A percentile compares a stretch with the other conserved stretches of the same genome.
Evolutionary conservation across 2,113 vertebrate species (phyloP).

Genomic region (Sminthopsis crassicaudata): DNA sequence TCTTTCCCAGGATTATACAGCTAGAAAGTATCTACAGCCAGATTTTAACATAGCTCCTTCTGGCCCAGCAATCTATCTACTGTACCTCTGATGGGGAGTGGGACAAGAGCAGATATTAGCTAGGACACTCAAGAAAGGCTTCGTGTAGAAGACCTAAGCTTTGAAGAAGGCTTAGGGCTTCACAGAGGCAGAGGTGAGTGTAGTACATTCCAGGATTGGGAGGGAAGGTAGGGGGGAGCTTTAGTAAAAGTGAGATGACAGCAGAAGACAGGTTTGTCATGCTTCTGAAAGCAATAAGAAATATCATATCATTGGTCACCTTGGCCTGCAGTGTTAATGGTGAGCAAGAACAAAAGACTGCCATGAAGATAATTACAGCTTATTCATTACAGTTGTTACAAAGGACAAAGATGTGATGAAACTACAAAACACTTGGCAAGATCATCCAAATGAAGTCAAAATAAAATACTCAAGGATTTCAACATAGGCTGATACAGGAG

Average conservation of each 20-base stretch:
- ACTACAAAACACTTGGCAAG: neutral
- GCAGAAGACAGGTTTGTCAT: neutral
- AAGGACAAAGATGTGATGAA: neutral
- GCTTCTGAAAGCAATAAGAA: neutral
- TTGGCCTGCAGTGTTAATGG: neutral
- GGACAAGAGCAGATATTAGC: neutral
- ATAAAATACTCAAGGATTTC: neutral
- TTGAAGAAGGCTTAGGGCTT: neutral
- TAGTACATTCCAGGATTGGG: neutral
- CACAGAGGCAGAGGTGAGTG: neutral
- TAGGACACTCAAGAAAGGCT: neutral
- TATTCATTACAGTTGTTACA: neutral
- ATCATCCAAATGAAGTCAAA: neutral
- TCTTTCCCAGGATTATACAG: neutral
- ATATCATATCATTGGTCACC: neutral
- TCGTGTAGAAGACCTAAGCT: neutral
- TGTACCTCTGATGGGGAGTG: neutral
- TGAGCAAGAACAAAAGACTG: neutral
- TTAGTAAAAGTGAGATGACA: neutral
- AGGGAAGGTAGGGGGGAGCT: neutral
- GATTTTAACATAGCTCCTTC: neutral
- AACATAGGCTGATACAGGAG: neutral
- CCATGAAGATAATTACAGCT: neutral
- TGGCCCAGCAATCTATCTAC: neutral
- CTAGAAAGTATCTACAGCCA: neutral